Percentiles rank a stretch among this genome's conserved stretches.
Evolutionary conservation across 1,140 invertebrate species (phyloP).

Genomic region (Plectrocnemia conspersa): DNA sequence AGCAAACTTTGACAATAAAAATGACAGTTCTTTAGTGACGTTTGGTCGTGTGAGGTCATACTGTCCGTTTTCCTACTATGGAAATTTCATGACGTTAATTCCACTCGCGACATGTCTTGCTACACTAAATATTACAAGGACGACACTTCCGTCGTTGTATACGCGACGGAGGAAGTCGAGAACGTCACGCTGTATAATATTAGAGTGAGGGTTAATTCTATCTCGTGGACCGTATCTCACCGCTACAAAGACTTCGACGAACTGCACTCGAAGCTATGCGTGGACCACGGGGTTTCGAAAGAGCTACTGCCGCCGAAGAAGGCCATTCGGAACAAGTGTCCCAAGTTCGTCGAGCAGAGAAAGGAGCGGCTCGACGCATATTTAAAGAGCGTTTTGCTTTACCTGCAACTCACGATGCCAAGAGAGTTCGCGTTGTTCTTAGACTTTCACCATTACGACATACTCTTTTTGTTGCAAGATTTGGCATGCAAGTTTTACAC

Average conservation of each 20-base stretch:
- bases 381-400: constrained; percentile 69
- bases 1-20: constrained; percentile 5
- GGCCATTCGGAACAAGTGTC: constrained; percentile 60
- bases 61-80: neutral
- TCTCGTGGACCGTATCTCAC: constrained; percentile 77
- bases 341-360: constrained; percentile 80
- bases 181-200: constrained; percentile 51
- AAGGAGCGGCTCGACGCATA: constrained; percentile 75
- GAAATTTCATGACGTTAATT: neutral
- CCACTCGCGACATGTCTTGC: constrained; percentile 26
- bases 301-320: constrained; percentile 89
- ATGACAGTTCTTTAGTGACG: constrained; percentile 10
- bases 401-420: constrained; percentile 70
- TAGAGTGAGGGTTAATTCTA: constrained; percentile 45
- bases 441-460: constrained; percentile 77
- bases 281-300: constrained; percentile 69
- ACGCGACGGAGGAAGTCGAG: constrained; percentile 44
- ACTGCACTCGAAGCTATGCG: constrained; percentile 75
- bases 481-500: constrained; percentile 67
- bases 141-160: constrained; percentile 44
- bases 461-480: constrained; percentile 73
- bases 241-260: constrained; percentile 87
- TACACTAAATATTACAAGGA: constrained; percentile 39
- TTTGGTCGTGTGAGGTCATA: neutral
- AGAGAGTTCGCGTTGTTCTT: constrained; percentile 71